Evolutionary conservation across 2,113 vertebrate genomes (phyloP).

Genomic region (Lutjanus erythropterus): DNA sequence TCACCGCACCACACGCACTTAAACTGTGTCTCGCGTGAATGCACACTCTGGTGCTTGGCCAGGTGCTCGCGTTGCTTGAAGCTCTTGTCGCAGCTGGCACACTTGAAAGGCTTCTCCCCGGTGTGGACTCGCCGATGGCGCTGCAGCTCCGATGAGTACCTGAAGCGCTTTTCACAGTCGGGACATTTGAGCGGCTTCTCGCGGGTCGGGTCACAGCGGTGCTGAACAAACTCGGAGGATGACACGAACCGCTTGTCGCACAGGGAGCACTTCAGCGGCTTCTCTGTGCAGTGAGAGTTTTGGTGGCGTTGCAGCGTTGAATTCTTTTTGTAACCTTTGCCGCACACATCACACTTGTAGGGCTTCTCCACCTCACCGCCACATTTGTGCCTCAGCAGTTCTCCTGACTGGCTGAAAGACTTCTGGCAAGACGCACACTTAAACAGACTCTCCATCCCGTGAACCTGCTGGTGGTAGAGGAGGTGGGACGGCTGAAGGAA

Average conservation of each 20-base stretch:
- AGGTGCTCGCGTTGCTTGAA: slow-evolving; percentile 98
- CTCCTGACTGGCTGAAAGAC: slow-evolving; percentile 95
- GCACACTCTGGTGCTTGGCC: slow-evolving; percentile 96
- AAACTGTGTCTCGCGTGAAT: slow-evolving; percentile 96
- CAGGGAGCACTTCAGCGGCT: slow-evolving; percentile 94
- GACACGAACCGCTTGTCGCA: slow-evolving; percentile 97
- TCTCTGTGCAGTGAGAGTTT: slow-evolving; percentile 91
- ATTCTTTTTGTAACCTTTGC: slow-evolving; percentile 96
- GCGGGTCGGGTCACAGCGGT: slow-evolving; percentile 93
- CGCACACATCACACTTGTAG: slow-evolving; percentile 94
- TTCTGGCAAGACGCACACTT: slow-evolving; percentile 97
- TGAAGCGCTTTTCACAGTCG: slow-evolving; percentile 97
- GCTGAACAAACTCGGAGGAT: slow-evolving; percentile 95
- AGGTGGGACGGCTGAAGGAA: slow-evolving; percentile 94
- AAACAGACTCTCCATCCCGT: slow-evolving; percentile 95
- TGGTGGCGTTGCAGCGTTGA: slow-evolving; percentile 96
- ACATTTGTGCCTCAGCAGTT: slow-evolving; percentile 95
- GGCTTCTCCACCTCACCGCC: slow-evolving; percentile 90
- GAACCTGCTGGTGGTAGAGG: slow-evolving; percentile 96
- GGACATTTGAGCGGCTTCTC: slow-evolving; percentile 97
- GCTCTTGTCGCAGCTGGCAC: slow-evolving; percentile 95
- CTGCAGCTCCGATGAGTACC: slow-evolving; percentile 95
- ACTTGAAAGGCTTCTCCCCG: slow-evolving; percentile 97
- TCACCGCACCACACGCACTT: slow-evolving; percentile 98
- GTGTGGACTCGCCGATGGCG: slow-evolving; percentile 96